Evolutionary conservation across 2,888 invertebrate species (phyloP), one percentile per base, ranked within the genome.

Genomic region (Prosapia bicincta): DNA sequence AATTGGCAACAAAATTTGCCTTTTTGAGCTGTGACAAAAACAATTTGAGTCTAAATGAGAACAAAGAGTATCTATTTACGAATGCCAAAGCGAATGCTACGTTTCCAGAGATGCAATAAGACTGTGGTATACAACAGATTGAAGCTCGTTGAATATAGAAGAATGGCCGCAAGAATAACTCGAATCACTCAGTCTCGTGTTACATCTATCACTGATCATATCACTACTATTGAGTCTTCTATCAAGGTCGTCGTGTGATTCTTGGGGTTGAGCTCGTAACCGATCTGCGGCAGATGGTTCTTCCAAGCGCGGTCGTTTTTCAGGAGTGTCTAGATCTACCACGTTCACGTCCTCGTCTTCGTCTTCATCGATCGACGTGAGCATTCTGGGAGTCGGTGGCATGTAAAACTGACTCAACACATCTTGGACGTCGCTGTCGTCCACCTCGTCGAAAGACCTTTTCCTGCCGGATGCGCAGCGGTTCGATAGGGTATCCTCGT

Each of bases 381-480:
- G 86, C 82, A 91, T 86, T 75, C 91, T 86, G 28, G 91, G 91
- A 0, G 91, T 90, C 13, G 91, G 90, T 78, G 91, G 89, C 84
- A 89, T 89, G 83, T 91, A 92, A 82, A 91, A 91, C 82, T 92
- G 91, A 77, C 90, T 90, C 77, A 92, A 87, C 5, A 92, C 91
- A 81, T 91, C 91, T 80, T 91, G 90, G 67, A 91, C 89, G 82
- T 91, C 87, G 73, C 90, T 88, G 82, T 91, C 91, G 80, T 91
- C 90, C 81, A 89, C 87, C 71, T 90, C 90, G 79, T 90, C 89
- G 81, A 87, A 87, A 3, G 85, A 83, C 65, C 89, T 84, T 79
- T 86, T 86, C 72, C 85, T 81, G 15, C 84, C 82, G 75, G 65
- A 75, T 24, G 68, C 74, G 10, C 54, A 68, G 65, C 68, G 78